A percentile compares a stretch with the other conserved stretches of the same genome.
Conservation (phyloP, 1,140 invertebrate species). For the Bilobella aurantiaca region DNA sequence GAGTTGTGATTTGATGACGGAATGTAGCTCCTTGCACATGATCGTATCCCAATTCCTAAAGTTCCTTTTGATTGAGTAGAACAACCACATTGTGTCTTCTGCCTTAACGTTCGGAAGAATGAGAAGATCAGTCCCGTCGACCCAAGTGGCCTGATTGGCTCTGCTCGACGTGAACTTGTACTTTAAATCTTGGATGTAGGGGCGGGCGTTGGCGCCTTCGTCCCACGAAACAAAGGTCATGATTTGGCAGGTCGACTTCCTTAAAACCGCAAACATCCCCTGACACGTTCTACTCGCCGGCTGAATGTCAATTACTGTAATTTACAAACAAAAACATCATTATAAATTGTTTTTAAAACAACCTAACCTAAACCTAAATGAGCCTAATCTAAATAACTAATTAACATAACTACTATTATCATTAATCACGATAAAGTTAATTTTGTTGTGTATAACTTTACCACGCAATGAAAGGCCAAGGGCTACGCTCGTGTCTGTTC, state of each 20-base stretch:
- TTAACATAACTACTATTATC: no score
- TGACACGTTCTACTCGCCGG: not conserved
- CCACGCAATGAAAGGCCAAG: no score
- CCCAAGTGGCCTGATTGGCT: not conserved
- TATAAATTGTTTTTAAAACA: no score
- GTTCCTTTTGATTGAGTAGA: not conserved
- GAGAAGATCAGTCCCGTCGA: not conserved
- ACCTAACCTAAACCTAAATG: no score
- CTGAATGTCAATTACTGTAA: slow-evolving; percentile 1
- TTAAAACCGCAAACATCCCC: not conserved
- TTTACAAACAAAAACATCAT: not conserved
- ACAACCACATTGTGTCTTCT: not conserved
- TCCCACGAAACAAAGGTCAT: not conserved
- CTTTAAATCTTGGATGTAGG: not conserved
- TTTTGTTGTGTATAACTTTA: no score
- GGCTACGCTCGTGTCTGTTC: no score
- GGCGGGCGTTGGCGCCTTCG: not conserved
- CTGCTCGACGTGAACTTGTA: not conserved
- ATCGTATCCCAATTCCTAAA: not conserved
- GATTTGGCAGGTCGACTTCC: not conserved
- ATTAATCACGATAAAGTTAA: no score
- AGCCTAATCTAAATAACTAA: no score
- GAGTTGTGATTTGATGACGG: not conserved
- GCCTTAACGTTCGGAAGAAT: not conserved
- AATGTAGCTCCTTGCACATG: not conserved